phyloP scores from a whole-genome alignment of 2,113 vertebrate genomes.

The Engystomops pustulosus region DNA sequence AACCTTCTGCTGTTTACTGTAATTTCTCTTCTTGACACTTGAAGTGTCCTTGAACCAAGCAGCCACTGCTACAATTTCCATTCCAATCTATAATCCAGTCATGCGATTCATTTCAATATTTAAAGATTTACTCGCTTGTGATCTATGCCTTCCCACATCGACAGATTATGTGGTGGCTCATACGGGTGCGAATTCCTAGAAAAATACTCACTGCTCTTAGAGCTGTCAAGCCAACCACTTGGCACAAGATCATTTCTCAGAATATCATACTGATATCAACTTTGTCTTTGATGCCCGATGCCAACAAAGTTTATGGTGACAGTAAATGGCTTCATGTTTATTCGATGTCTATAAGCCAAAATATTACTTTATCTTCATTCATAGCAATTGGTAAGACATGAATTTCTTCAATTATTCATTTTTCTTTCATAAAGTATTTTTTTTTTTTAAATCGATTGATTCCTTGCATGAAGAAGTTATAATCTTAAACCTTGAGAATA shows the following conservation, averaged over 20 bases:
- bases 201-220: slow-evolving; percentile 18
- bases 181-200: background rate
- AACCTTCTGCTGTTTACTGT: background rate
- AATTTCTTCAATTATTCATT: background rate
- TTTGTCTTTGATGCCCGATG: slow-evolving; percentile 16
- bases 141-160: background rate
- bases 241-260: background rate
- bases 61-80: background rate
- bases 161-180: slow-evolving; percentile 7
- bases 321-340: background rate
- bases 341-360: background rate
- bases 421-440: no score
- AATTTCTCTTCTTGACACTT: background rate
- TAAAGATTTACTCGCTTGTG: background rate
- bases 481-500: background rate
- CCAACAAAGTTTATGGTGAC: background rate
- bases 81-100: background rate
- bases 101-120: background rate
- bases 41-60: background rate
- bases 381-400: background rate
- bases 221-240: slow-evolving; percentile 19
- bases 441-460: no score
- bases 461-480: background rate
- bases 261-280: slow-evolving; percentile 6
- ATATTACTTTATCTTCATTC: background rate